Percentiles rank a stretch among this genome's conserved stretches.
Evolutionary conservation across 2,113 vertebrate species (phyloP).

Genomic region (Porphyrio hochstetteri): DNA sequence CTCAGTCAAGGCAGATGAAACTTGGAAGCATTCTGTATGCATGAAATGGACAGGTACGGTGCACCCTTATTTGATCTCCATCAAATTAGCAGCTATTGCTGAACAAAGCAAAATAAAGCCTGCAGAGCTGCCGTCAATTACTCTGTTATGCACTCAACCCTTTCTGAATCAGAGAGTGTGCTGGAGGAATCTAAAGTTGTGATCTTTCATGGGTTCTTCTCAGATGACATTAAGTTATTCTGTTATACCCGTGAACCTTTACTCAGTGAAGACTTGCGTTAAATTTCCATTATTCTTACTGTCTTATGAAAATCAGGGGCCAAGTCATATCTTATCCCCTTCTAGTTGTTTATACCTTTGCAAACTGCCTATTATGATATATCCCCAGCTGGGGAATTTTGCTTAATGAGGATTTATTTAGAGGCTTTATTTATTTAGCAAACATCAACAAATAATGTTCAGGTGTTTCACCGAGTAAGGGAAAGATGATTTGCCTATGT

Average conservation of each 20-base stretch:
- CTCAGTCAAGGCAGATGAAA: not conserved
- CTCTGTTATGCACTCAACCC: not conserved
- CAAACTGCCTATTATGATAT: not conserved
- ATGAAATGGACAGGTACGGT: not conserved
- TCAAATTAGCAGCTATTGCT: not conserved
- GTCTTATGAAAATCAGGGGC: not conserved
- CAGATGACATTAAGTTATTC: not conserved
- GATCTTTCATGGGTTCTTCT: not conserved
- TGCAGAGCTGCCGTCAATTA: not conserved
- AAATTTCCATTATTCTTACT: not conserved
- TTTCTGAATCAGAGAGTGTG: not conserved
- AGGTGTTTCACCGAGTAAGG: not conserved
- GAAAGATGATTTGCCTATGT: not conserved
- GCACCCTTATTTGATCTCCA: not conserved
- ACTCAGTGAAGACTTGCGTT: not conserved
- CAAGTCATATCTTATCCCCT: not conserved
- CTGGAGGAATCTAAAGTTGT: not conserved
- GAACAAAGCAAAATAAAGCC: slow-evolving; percentile 2
- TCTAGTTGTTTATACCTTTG: not conserved
- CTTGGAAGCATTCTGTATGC: not conserved
- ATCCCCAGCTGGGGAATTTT: not conserved
- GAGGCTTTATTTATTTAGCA: not conserved
- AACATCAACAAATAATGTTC: not conserved
- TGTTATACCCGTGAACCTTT: not conserved
- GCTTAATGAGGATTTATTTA: not conserved